Conservation (phyloP, 2,113 vertebrate species). For the Atlantisia rogersi region DNA sequence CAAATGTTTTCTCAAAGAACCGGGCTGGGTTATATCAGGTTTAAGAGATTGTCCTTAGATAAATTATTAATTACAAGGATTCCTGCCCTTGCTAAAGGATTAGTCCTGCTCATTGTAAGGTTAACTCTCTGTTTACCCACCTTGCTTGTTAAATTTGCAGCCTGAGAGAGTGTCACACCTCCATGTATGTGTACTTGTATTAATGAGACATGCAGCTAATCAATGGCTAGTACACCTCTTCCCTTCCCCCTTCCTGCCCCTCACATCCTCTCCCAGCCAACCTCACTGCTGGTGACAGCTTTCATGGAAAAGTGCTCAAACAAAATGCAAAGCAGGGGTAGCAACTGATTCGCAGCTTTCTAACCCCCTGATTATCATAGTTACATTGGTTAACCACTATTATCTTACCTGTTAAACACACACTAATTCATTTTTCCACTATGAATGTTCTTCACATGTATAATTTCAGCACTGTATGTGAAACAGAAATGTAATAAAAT, state of each 20-base stretch:
- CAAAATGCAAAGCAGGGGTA: not conserved
- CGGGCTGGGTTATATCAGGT: not conserved
- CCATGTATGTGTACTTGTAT: not conserved
- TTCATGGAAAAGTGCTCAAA: not conserved
- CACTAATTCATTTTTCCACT: not conserved
- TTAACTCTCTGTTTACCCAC: not conserved
- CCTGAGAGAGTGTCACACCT: not conserved
- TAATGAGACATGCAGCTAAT: not conserved
- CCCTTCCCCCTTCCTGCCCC: not conserved
- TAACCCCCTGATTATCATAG: not conserved
- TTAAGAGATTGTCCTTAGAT: not conserved
- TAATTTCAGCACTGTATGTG: not conserved
- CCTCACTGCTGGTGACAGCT: not conserved
- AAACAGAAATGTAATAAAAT: not conserved
- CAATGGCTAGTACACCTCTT: not conserved
- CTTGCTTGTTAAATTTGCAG: not conserved
- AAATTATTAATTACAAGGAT: not conserved
- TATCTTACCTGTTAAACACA: not conserved
- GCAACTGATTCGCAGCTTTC: not conserved
- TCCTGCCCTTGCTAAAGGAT: not conserved
- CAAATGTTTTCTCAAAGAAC: not conserved
- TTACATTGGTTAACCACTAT: not conserved
- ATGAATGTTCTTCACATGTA: not conserved
- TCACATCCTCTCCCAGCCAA: not conserved
- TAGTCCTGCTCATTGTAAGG: not conserved